Evolutionary conservation across 1,140 invertebrate species (phyloP).

Genomic region (Meloidogyne exigua): DNA sequence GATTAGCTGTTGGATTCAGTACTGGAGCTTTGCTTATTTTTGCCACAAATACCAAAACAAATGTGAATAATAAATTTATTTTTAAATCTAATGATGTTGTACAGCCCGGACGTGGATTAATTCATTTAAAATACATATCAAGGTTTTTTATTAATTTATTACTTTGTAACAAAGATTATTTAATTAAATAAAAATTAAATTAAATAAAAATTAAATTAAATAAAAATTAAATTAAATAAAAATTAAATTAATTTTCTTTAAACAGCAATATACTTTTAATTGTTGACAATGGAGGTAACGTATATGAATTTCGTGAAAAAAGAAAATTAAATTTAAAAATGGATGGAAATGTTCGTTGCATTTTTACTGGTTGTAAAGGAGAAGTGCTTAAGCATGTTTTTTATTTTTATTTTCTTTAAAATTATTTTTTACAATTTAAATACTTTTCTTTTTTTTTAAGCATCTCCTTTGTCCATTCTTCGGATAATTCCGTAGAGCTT

Average conservation of each 20-base stretch:
- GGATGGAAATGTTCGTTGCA: conserved; percentile 53
- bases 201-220: background rate
- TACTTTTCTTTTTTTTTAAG: too few relatives aligned
- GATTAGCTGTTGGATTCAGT: conserved; percentile 37
- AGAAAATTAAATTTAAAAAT: conserved; percentile 63
- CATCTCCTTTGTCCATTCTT: conserved; percentile 28
- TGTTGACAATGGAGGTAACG: conserved; percentile 92
- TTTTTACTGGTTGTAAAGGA: conserved; percentile 75
- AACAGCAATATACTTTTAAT: conserved; percentile 72
- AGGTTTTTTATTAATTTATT: conserved; percentile 37
- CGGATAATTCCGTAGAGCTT: conserved; percentile 34
- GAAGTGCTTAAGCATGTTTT: conserved; percentile 79
- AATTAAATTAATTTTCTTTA: conserved; percentile 10
- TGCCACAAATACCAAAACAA: conserved; percentile 10
- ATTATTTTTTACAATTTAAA: too few relatives aligned
- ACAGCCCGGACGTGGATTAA: conserved; percentile 49
- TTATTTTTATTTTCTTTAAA: conserved; percentile 74
- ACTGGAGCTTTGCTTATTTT: conserved; percentile 36
- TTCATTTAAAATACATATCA: conserved; percentile 45
- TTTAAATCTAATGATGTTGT: conserved; percentile 35
- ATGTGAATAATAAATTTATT: conserved; percentile 37
- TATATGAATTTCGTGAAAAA: conserved; percentile 87
- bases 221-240: conserved; percentile 1
- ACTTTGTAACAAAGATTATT: too few relatives aligned
- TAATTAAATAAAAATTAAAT: too few relatives aligned